Percentiles rank a stretch among this genome's conserved stretches.
Evolutionary conservation across 2,888 invertebrate genomes (phyloP).

Genomic region (Drosophila fungiperda): DNA sequence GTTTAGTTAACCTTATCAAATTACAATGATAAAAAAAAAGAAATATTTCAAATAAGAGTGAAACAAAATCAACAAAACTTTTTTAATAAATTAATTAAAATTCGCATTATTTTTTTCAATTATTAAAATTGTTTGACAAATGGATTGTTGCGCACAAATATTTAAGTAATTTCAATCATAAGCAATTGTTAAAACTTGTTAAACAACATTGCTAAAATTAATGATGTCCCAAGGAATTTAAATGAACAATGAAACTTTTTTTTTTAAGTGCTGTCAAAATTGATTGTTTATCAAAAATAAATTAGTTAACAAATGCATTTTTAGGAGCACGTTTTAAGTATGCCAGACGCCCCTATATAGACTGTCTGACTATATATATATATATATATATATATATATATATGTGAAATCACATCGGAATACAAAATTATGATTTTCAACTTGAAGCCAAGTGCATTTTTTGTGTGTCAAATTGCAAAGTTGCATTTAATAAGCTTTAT

Average conservation of each 20-base stretch:
- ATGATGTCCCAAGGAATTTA: slow-evolving; percentile 20
- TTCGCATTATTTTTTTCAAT: neutral
- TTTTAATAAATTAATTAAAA: neutral
- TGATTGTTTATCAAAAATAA: slow-evolving; percentile 34
- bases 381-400: neutral
- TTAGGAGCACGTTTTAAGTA: slow-evolving; percentile 28
- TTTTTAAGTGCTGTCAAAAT: slow-evolving; percentile 34
- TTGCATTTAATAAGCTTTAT: slow-evolving; percentile 57
- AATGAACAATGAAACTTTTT: slow-evolving; percentile 25
- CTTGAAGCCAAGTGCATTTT: slow-evolving; percentile 36
- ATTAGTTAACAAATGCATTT: slow-evolving; percentile 34
- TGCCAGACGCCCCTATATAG: slow-evolving; percentile 41
- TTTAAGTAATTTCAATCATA: neutral
- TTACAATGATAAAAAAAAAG: neutral
- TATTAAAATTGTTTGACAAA: slow-evolving; percentile 5
- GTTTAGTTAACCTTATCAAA: neutral
- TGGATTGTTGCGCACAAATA: neutral
- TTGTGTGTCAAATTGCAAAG: slow-evolving; percentile 40
- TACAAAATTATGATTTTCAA: slow-evolving; percentile 45
- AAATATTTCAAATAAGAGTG: neutral
- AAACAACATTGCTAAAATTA: slow-evolving; percentile 12
- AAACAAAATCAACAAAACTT: slow-evolving; percentile 2
- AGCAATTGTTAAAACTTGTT: neutral
- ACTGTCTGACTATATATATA: neutral
- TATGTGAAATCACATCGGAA: neutral